Evolutionary conservation across 2,113 vertebrate species (phyloP), one percentile per base, ranked within the genome.

Genomic region (Sialia sialis): DNA sequence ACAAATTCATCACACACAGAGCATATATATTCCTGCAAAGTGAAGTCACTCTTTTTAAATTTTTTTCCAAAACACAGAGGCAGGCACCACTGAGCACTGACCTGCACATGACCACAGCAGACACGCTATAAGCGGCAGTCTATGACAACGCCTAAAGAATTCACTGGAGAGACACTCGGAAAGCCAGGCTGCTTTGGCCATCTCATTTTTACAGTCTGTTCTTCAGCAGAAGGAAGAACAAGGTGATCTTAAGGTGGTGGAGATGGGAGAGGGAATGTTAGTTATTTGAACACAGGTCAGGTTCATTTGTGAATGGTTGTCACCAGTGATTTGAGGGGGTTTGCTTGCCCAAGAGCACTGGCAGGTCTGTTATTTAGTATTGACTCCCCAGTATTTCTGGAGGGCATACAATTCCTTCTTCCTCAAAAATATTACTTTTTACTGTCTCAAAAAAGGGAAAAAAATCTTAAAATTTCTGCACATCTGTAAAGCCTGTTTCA

Each of bases 1-100:
- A 97, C 96, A 95, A 96, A 90, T 81, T 94, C 68, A 95, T 93
- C 86, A 96, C 90, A 74, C 86, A 86, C 90, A 97, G 11, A 91
- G 88, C 80, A 95, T 64, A 96, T 51, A 91, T 95, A 96, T 89
- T 95, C 93, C 84, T 92, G 90, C 83, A 91, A 84, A 84, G 64
- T 80, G 70, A 91, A 96, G 32, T 96, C 89, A 95, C 75, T 94
- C 80, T 80, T 95, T 72, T 92, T 48, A 9, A 36, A 5, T 69
- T 34, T 30, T 64, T 63, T 34, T 5, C 90, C 94, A 94, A 84
- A 94, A 93, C 91, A 93, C 88, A 84, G 81, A 94, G 80, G 91
- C 92, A 90, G 85, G 68, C 79, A 95, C 32, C 78, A 96, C 94
- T 70, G 90, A 86, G 90, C 94, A 93, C 79, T 67, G 91, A 91